These are phyloP conservation scores for Cinclus mexicanus DNA, from an alignment of 2,113 vertebrate species.

Conservation along the genomic window DNA sequence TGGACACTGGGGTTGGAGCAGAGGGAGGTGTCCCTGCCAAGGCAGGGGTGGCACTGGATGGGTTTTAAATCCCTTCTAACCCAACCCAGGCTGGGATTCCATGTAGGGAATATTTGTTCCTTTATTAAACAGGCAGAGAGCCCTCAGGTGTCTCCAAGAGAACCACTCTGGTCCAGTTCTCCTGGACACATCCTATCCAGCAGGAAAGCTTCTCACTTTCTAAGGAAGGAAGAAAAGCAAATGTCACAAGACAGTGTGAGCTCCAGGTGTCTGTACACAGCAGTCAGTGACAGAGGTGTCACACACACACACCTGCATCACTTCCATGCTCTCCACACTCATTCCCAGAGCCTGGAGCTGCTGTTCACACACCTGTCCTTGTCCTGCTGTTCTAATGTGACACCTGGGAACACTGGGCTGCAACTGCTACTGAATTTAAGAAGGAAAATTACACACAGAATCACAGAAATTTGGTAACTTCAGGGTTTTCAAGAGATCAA, in stretches of 20 bases:
- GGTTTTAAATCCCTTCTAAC: background rate
- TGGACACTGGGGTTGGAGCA: background rate
- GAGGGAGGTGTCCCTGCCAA: background rate
- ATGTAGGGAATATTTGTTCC: accelerated
- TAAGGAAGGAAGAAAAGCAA: background rate
- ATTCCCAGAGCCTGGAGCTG: background rate
- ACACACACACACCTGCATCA: background rate
- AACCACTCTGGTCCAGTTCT: accelerated
- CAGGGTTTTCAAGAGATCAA: background rate
- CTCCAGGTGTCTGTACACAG: background rate
- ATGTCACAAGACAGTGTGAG: background rate
- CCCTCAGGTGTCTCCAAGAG: background rate
- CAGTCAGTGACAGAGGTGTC: background rate
- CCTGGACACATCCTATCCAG: accelerated
- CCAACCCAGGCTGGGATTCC: background rate
- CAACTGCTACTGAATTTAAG: accelerated
- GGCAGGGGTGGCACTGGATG: background rate
- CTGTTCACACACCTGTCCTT: background rate
- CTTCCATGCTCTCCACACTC: background rate
- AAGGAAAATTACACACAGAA: background rate
- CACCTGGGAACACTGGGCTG: background rate
- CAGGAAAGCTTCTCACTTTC: background rate
- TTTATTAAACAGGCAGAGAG: background rate
- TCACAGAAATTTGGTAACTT: background rate
- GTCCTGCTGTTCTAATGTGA: background rate